These are phyloP conservation scores for Xestoiulus laeticollis DNA, from an alignment of 2,888 invertebrate species.

Conservation along the genomic window DNA sequence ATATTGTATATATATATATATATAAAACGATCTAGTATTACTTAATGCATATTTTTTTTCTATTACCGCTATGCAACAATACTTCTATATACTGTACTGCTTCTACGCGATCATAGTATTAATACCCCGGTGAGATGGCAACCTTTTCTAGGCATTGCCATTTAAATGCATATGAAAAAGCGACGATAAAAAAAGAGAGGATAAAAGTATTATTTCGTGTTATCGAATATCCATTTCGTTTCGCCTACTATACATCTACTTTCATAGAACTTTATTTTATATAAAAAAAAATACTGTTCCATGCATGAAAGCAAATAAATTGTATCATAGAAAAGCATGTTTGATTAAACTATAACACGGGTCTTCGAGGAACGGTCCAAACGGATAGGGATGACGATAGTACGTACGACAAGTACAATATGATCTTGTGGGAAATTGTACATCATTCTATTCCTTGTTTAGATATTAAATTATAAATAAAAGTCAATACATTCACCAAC, in stretches of 20 bases:
- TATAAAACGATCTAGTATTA: too few species aligned
- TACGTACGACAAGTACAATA: not conserved
- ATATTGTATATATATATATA: too few species aligned
- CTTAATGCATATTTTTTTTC: too few species aligned
- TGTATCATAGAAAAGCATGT: conserved; percentile 16
- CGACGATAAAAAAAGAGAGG: not conserved
- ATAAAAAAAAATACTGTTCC: not conserved
- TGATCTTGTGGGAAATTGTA: not conserved
- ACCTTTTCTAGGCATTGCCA: not conserved
- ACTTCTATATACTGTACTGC: too few species aligned
- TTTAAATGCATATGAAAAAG: conserved; percentile 24
- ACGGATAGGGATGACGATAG: not conserved
- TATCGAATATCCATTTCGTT: conserved; percentile 34
- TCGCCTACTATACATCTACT: not conserved
- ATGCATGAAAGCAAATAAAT: conserved; percentile 34
- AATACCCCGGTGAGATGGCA: not conserved
- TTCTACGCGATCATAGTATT: not conserved
- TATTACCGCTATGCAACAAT: too few species aligned
- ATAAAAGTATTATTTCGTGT: conserved; percentile 27
- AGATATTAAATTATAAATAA: conserved; percentile 28
- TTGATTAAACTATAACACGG: conserved; percentile 12
- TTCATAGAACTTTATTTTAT: not conserved
- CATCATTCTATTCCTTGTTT: not conserved
- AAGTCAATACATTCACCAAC: not conserved
- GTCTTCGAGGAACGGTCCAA: not conserved